Base-by-base conservation (phyloP, 2,888 invertebrate species). In the Xestoiulus laeticollis region DNA sequence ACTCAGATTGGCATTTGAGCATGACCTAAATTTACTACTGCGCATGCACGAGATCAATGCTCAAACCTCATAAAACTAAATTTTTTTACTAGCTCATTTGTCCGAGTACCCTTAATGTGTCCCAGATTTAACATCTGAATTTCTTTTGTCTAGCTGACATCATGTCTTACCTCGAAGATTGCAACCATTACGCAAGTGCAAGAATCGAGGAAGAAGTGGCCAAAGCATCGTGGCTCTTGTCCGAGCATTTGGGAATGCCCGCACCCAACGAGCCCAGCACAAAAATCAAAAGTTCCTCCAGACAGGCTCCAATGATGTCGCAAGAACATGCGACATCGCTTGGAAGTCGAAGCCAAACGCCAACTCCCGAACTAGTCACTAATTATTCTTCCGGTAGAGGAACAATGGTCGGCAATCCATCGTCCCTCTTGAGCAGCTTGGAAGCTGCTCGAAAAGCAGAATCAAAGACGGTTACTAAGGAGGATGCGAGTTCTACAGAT, bases 391-490 rank as follows among this genome's bases (percentile, higher is more conserved):
- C 87, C 16, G 87, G 87, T 83, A 8, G 83, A 16, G 87, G 87
- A 38, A 87, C 87, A n/a, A 87, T 87, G 87, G 83, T 83, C 26
- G 87, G 48, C n/a, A 87, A 87, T 33, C 48, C 87, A n/a, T 82
- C 87, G 22, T 53, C 87, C 26, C 33, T 43, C 4, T 8, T 38
- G 43, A 83, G 83, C n/a, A 68, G 16, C 4, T 22, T 43, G n/a
- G 87, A 83, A 43, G 48, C 43, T 8, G 26, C 5, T 1, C 26
- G 44, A 22, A 86, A 86, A 12, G 30, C 32, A 8, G 48, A 86
- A 26, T 26, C 43, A n/a, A 30, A 22, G 48, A 48, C 86, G 2
- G 19, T 14, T 22, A 26, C 86, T 0, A 86, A 86, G 48, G 44
- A 53, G 22, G 33, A 26, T 0, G 4, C 19, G 10, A 38, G 33